These are phyloP conservation scores for Andrena trimmerana DNA, from an alignment of 2,888 invertebrate genomes.

Conservation along the genomic window DNA sequence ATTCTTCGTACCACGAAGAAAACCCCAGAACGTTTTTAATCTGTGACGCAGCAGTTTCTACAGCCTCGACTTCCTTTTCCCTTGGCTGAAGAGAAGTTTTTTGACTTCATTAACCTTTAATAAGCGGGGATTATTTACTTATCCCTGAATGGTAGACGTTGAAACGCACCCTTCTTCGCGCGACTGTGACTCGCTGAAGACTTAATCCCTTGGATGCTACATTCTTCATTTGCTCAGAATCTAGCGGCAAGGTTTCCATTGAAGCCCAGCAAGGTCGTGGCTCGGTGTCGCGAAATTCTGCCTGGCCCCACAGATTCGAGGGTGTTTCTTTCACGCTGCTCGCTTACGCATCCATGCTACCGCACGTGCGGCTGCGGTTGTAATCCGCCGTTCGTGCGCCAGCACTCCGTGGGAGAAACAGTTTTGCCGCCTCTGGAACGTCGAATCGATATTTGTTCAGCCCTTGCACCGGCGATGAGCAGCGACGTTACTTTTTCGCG, in stretches of 20 bases:
- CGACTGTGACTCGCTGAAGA: neutral
- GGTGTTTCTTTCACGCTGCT: slow-evolving; percentile 32
- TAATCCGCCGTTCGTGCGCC: slow-evolving; percentile 43
- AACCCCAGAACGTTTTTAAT: neutral
- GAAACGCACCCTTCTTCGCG: neutral
- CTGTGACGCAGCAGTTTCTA: slow-evolving; percentile 7
- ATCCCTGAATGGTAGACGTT: neutral
- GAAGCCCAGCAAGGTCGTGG: neutral
- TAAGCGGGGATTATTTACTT: slow-evolving; percentile 9
- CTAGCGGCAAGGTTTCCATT: neutral
- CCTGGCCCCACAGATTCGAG: slow-evolving; percentile 12
- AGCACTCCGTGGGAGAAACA: slow-evolving; percentile 14
- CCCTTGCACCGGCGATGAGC: slow-evolving; percentile 13
- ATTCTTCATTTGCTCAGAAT: neutral
- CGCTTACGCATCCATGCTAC: slow-evolving; percentile 38
- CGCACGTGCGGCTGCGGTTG: slow-evolving; percentile 47
- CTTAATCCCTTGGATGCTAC: neutral
- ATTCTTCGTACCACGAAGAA: neutral
- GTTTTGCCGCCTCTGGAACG: slow-evolving; percentile 38
- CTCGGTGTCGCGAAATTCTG: neutral
- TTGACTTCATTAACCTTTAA: slow-evolving; percentile 10
- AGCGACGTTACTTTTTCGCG: slow-evolving; percentile 9
- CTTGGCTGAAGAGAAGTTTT: neutral
- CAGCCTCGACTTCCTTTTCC: neutral
- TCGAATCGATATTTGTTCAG: slow-evolving; percentile 55